Percentiles rank a stretch among this genome's conserved stretches.
Conservation (phyloP, 2,888 invertebrate genomes). For the Gortyna flavago region DNA sequence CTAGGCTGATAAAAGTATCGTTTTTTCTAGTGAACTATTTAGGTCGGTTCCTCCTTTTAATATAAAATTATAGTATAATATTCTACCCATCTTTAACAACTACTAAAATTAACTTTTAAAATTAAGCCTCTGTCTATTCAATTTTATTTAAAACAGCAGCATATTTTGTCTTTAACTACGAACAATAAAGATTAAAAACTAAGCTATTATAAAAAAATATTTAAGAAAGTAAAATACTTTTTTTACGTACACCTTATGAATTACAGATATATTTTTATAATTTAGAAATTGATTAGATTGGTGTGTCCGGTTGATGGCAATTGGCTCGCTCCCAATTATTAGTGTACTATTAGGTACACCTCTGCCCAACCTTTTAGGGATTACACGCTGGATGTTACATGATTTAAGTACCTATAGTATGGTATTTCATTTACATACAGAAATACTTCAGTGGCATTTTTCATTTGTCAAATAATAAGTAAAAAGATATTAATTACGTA, state of each 20-base stretch:
- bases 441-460: not conserved
- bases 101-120: not conserved
- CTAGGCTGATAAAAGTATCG: not conserved
- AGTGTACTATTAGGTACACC: not conserved
- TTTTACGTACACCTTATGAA: not conserved
- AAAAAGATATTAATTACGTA: not conserved
- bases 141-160: not conserved
- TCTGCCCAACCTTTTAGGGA: too few species aligned
- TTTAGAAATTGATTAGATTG: not conserved
- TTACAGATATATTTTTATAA: not conserved
- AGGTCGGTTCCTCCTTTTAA: not conserved
- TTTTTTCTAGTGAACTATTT: not conserved
- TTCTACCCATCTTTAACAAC: not conserved
- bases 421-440: not conserved
- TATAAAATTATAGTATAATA: not conserved
- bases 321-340: not conserved
- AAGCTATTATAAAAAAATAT: fast-evolving
- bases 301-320: not conserved
- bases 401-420: too few species aligned
- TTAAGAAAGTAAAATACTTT: not conserved
- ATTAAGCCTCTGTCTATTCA: not conserved
- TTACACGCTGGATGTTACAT: not conserved
- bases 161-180: not conserved
- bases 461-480: not conserved
- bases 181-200: not conserved